Conservation (phyloP, 2,113 vertebrate species). For the Ovibos moschatus region DNA sequence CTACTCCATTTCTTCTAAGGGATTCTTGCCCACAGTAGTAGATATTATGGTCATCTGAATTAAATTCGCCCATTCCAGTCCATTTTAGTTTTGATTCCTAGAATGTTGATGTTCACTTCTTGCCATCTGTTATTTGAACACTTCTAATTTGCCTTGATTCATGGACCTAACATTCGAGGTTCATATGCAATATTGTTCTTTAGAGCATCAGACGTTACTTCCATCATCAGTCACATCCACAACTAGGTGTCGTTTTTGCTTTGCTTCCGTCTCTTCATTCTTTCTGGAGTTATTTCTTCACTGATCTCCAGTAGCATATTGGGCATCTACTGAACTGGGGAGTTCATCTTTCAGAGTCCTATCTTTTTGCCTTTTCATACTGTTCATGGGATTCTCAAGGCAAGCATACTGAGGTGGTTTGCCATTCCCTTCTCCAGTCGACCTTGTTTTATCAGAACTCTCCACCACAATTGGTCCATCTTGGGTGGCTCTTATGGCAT, state of each 20-base stretch:
- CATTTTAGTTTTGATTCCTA: background rate
- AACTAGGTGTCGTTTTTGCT: background rate
- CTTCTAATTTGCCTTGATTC: background rate
- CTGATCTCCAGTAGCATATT: background rate
- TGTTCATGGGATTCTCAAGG: background rate
- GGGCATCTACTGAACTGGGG: background rate
- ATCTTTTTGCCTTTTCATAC: background rate
- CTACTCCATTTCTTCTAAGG: background rate
- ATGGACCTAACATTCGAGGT: background rate
- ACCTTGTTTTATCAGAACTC: background rate
- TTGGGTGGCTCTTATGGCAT: background rate
- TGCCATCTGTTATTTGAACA: background rate
- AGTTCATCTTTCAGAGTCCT: background rate
- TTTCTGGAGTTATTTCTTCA: background rate
- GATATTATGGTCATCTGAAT: background rate
- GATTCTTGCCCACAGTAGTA: background rate
- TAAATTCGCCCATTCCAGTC: background rate
- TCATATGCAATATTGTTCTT: background rate
- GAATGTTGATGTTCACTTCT: background rate
- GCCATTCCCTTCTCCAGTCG: background rate
- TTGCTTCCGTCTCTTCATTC: background rate
- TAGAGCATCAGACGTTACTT: background rate
- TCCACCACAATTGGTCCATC: background rate
- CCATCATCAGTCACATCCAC: background rate
- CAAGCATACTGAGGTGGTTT: background rate